Evolutionary conservation across 2,888 invertebrate genomes (phyloP), one percentile per base, ranked within the genome.

Genomic region (Incurvaria masculella): DNA sequence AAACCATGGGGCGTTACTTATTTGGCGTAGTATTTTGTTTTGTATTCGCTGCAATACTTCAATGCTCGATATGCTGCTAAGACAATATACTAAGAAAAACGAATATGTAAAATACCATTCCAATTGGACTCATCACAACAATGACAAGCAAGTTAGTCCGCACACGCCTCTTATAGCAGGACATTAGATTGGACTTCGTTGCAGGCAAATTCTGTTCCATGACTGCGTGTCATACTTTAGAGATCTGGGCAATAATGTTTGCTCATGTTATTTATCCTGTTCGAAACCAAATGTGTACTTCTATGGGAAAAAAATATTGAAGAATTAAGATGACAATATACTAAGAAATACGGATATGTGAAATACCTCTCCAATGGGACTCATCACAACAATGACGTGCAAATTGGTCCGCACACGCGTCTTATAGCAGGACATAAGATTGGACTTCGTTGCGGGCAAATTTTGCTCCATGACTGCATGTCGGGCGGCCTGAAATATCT

Each of bases 101-200:
- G 23, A 6, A 23, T 23, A 23, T 6, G 23, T 4, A n/a, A 33
- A 33, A 33, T 33, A 33, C 78, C 68, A 90, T 90, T 1, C 94
- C 94, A 51, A 93, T 89, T 0, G 87, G 93, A 57, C 92, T 91
- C 73, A 79, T 80, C 19, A 83, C 82, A 2, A 94, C 70, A 1
- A 94, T 88, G 4, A 89, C 84, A 61, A 94, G 95, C 49, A 95
- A 72, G 66, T 94, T 93, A 49, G 87, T 85, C 43, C 89, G 78
- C 42, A 93, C 90, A 33, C 88, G 74, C 54, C 87, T 86, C 56
- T 91, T 86, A 65, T 93, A 96, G 58, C 88, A 86, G 16, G 88
- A 83, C 65, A 92, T 93, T 39, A 96, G 80, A 79, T 94, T 89
- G 3, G 91, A 89, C 61, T 89, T 91, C 11, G 92, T 93, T 0